Evolutionary conservation across 2,113 vertebrate species (phyloP).

Genomic region (Motacilla alba): DNA sequence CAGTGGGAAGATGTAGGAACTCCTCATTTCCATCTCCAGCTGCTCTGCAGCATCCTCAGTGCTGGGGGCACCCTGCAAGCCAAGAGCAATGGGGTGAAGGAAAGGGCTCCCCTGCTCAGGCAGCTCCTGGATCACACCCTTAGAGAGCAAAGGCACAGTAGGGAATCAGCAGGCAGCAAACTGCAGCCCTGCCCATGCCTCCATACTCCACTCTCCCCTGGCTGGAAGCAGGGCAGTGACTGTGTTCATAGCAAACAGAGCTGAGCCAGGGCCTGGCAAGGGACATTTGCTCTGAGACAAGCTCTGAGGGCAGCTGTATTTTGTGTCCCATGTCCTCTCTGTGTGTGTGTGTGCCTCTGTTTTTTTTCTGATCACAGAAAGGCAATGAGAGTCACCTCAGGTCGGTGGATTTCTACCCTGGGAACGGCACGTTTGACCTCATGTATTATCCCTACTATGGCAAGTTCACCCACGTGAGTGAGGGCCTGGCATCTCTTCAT

Average conservation of each 20-base stretch:
- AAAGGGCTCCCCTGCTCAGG: background rate
- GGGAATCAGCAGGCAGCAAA: background rate
- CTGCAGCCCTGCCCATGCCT: background rate
- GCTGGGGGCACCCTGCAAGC: background rate
- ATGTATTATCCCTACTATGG: conserved; percentile 96
- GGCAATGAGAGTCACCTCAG: conserved; percentile 81
- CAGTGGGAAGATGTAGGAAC: background rate
- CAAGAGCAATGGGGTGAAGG: background rate
- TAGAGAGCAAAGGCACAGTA: background rate
- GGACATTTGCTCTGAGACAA: background rate
- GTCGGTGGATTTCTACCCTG: conserved; percentile 85
- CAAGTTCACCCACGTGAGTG: conserved; percentile 91
- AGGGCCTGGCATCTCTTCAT: background rate
- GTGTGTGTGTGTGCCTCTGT: background rate
- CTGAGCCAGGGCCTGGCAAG: background rate
- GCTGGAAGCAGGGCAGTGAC: background rate
- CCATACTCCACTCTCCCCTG: fast-evolving
- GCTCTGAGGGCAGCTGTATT: background rate
- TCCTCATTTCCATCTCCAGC: background rate
- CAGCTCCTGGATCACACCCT: background rate
- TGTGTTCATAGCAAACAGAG: background rate
- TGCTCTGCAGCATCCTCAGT: background rate
- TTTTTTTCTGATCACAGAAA: conserved; percentile 76
- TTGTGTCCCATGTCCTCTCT: background rate
- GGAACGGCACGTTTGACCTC: conserved; percentile 83